A percentile compares a stretch with the other conserved stretches of the same genome.
Evolutionary conservation across 2,888 invertebrate genomes (phyloP).

Genomic region (Carpatolechia fugitivella): DNA sequence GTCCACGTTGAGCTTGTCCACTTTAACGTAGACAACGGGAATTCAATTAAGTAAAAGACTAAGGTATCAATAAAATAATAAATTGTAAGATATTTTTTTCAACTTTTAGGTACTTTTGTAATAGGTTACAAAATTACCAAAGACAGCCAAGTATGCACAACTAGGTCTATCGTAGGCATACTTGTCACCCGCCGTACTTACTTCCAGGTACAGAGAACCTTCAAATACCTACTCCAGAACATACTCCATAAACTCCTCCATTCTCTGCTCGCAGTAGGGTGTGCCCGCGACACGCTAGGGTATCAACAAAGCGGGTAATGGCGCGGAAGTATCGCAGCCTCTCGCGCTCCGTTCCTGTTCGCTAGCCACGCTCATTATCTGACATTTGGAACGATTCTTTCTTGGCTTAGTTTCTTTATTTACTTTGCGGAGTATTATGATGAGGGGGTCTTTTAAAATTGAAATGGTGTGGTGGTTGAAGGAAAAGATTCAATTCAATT

Average conservation of each 20-base stretch:
- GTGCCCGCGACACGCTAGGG: slow-evolving; percentile 64
- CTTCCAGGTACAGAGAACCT: not conserved
- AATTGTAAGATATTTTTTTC: not conserved
- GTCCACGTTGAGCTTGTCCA: too few species aligned
- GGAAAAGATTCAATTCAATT: too few species aligned
- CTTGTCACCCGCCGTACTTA: too few species aligned
- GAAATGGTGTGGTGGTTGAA: not conserved
- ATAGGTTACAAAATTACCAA: too few species aligned
- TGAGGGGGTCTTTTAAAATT: not conserved
- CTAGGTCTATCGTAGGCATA: too few species aligned
- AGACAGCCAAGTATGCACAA: too few species aligned
- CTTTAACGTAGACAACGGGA: too few species aligned
- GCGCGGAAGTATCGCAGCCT: slow-evolving; percentile 72
- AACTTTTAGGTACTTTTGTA: not conserved
- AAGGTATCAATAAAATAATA: not conserved
- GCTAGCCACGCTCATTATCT: slow-evolving; percentile 73
- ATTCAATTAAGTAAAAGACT: too few species aligned
- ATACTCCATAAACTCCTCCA: slow-evolving; percentile 23
- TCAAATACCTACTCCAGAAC: not conserved
- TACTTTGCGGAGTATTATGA: slow-evolving; percentile 35
- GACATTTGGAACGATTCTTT: slow-evolving; percentile 63
- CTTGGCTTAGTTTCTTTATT: slow-evolving; percentile 73
- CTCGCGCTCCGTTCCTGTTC: slow-evolving; percentile 70
- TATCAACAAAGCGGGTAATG: slow-evolving; percentile 73
- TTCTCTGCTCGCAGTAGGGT: slow-evolving; percentile 29